These are phyloP conservation scores for Varroa destructor DNA, from an alignment of 1,140 invertebrate genomes.

Conservation along the genomic window DNA sequence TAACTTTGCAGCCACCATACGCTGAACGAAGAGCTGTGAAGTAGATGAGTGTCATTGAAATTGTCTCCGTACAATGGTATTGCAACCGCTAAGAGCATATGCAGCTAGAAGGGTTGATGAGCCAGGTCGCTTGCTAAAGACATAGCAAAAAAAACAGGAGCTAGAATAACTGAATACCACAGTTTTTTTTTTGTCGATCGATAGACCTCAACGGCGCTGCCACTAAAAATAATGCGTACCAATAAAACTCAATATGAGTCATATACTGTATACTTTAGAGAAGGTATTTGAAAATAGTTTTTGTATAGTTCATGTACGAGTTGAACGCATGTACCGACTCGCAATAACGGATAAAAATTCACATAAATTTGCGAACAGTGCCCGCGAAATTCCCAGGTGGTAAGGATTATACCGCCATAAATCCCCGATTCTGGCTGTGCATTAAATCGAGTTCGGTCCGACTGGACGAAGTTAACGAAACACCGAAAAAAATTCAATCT, in stretches of 20 bases:
- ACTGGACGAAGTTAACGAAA: conserved; percentile 52
- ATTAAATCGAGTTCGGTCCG: not conserved
- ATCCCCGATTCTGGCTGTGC: conserved; percentile 59
- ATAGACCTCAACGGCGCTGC: too few relatives aligned
- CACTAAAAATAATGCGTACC: too few relatives aligned
- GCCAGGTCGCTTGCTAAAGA: too few relatives aligned
- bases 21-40: conserved; percentile 95
- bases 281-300: too few relatives aligned
- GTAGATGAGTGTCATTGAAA: conserved; percentile 57
- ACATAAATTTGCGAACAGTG: not conserved
- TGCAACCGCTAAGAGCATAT: conserved; percentile 61
- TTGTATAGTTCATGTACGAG: too few relatives aligned
- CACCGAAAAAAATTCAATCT: conserved; percentile 92
- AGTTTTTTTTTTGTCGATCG: too few relatives aligned
- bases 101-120: conserved; percentile 67
- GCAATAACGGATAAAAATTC: too few relatives aligned
- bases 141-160: too few relatives aligned
- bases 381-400: not conserved
- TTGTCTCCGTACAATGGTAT: conserved; percentile 73
- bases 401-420: conserved; percentile 34
- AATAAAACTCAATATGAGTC: too few relatives aligned
- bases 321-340: too few relatives aligned
- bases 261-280: too few relatives aligned
- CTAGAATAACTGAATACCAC: too few relatives aligned
- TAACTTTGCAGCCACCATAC: conserved; percentile 65